Evolutionary conservation across 2,888 invertebrate species (phyloP).

Genomic region (Automeris io): DNA sequence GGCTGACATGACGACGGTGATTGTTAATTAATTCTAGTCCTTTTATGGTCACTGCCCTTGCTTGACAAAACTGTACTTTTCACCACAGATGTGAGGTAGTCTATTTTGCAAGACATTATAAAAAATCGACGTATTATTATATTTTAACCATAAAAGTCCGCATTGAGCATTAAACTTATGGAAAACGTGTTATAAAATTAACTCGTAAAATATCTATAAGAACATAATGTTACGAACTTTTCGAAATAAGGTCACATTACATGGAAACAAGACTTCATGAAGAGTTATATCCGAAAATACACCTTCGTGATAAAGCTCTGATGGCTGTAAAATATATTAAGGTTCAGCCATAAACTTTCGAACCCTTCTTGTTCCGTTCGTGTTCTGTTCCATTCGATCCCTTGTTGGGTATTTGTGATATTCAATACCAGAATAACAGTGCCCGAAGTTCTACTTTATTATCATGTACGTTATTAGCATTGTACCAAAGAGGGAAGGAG

Average conservation of each 20-base stretch:
- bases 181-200: background rate
- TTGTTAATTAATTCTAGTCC: too few relatives aligned
- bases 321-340: constrained; percentile 31
- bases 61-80: too few relatives aligned
- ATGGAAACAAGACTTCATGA: background rate
- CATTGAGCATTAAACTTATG: too few relatives aligned
- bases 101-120: too few relatives aligned
- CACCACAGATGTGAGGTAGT: too few relatives aligned
- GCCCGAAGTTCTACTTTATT: constrained; percentile 34
- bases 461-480: constrained; percentile 37
- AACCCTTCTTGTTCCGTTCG: constrained; percentile 31
- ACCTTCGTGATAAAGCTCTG: constrained; percentile 7
- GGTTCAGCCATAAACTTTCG: constrained; percentile 40
- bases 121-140: too few relatives aligned
- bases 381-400: constrained; percentile 36
- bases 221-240: background rate
- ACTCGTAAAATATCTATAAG: background rate
- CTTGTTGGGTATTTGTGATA: constrained; percentile 37
- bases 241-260: background rate
- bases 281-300: constrained; percentile 4
- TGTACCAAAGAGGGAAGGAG: constrained; percentile 21
- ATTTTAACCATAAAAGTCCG: too few relatives aligned
- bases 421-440: constrained; percentile 47
- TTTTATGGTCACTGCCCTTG: too few relatives aligned
- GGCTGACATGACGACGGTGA: too few relatives aligned